Evolutionary conservation across 1,140 invertebrate species (phyloP).

Genomic region (Heterodera schachtii): DNA sequence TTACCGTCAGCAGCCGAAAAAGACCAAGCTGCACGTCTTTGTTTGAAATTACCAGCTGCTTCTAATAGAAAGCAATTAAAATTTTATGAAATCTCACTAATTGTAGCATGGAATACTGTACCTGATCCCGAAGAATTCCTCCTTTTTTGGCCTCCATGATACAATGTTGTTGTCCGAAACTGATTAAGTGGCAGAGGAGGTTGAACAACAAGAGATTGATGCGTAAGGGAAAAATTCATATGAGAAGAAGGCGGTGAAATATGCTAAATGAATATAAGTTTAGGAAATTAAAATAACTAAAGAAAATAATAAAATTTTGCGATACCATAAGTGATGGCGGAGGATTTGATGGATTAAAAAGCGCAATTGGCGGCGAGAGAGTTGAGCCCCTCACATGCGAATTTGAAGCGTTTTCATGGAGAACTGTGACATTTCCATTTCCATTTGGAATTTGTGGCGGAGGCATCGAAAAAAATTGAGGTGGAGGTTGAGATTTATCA

Average conservation of each 20-base stretch:
- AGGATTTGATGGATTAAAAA: constrained; percentile 36
- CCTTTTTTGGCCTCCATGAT: constrained; percentile 5
- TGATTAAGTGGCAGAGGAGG: constrained; percentile 21
- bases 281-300: neutral
- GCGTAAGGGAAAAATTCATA: constrained; percentile 21
- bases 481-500: neutral
- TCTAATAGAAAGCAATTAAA: constrained; percentile 1
- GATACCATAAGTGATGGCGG: constrained; percentile 30
- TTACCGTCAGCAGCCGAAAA: neutral
- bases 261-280: constrained; percentile 1
- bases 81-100: neutral
- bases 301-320: neutral
- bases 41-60: neutral
- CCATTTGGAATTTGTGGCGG: constrained; percentile 9
- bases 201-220: constrained; percentile 18
- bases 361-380: neutral
- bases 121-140: constrained; percentile 15
- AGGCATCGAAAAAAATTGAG: neutral
- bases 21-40: neutral
- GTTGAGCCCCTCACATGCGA: neutral
- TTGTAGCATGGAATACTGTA: neutral
- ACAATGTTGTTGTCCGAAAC: neutral
- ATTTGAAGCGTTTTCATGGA: neutral
- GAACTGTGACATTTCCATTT: neutral
- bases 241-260: constrained; percentile 13